These are phyloP conservation scores for Eupsittula cactorum DNA, from an alignment of 2,113 vertebrate genomes.

Conservation along the genomic window DNA sequence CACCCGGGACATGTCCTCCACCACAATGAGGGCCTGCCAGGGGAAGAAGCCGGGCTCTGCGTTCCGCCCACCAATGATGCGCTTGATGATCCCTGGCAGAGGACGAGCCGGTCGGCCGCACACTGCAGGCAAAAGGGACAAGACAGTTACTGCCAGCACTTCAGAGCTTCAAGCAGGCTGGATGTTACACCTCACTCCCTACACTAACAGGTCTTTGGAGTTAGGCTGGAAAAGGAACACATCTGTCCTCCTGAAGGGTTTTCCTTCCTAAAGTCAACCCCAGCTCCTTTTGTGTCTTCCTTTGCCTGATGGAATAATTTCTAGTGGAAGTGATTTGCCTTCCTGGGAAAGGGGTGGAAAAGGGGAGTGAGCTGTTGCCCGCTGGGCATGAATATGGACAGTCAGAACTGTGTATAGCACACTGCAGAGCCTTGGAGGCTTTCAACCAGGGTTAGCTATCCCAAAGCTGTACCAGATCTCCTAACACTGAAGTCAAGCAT, in stretches of 20 bases:
- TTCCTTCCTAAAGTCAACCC: not conserved
- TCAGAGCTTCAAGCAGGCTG: not conserved
- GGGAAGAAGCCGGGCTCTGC: constrained; percentile 90
- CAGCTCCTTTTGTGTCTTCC: not conserved
- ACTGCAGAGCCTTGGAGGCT: not conserved
- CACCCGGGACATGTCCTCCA: constrained; percentile 89
- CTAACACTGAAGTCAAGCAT: not conserved
- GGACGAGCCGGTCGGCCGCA: constrained; percentile 80
- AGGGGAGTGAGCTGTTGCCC: not conserved
- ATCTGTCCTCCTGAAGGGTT: not conserved
- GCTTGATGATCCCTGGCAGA: constrained; percentile 84
- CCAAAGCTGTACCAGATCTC: not conserved
- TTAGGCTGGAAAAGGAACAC: not conserved
- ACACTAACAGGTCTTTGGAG: not conserved
- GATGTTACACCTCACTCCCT: not conserved
- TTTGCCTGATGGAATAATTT: not conserved
- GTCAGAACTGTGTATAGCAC: not conserved
- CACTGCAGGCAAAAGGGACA: constrained; percentile 63
- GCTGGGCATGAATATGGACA: not conserved
- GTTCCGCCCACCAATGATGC: constrained; percentile 88
- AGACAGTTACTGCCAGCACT: not conserved
- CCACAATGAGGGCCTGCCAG: constrained; percentile 93
- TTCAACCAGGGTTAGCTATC: not conserved
- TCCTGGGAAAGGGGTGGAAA: not conserved
- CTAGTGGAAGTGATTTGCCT: not conserved